Evolutionary conservation across 2,797 vertebrate species (phyloP).

Genomic region (Nannoperca australis): DNA sequence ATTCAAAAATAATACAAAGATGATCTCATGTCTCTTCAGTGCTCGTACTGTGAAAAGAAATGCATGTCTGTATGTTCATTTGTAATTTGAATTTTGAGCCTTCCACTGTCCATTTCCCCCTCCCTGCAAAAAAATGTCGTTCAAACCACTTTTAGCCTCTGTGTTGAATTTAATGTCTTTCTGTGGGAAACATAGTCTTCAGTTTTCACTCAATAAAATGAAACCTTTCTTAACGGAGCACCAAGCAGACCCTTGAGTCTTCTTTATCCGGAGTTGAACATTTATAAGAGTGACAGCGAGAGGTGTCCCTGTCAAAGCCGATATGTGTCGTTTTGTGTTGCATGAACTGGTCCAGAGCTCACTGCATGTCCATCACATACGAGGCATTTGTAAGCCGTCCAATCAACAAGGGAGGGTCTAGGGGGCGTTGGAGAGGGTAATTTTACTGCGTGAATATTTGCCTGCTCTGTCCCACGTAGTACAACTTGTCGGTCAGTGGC

Average conservation of each 20-base stretch:
- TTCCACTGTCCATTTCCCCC: conserved; percentile 38
- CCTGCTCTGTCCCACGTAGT: conserved; percentile 63
- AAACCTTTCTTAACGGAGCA: conserved; percentile 73
- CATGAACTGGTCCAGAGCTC: conserved; percentile 60
- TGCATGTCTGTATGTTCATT: conserved; percentile 54
- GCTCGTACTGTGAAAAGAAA: conserved; percentile 62
- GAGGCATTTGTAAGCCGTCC: conserved; percentile 42
- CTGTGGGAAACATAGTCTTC: conserved; percentile 61
- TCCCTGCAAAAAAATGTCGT: conserved; percentile 51
- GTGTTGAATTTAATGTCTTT: conserved; percentile 70
- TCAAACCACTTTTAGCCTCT: conserved; percentile 52
- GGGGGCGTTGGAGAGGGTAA: conserved; percentile 38
- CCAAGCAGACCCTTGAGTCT: conserved; percentile 77
- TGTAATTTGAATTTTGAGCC: conserved; percentile 65
- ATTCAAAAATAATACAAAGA: conserved; percentile 53
- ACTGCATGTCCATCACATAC: conserved; percentile 72
- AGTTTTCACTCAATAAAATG: conserved; percentile 79
- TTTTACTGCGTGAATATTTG: conserved; percentile 63
- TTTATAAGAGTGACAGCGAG: conserved; percentile 45
- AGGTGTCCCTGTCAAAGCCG: conserved; percentile 31
- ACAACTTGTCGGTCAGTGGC: conserved; percentile 39
- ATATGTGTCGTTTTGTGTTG: conserved; percentile 53
- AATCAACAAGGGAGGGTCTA: conserved; percentile 45
- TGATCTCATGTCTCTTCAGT: conserved; percentile 65
- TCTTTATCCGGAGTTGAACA: conserved; percentile 65